These are phyloP conservation scores for Drosophila maculinotata DNA, from an alignment of 2,888 invertebrate species.

Conservation along the genomic window DNA sequence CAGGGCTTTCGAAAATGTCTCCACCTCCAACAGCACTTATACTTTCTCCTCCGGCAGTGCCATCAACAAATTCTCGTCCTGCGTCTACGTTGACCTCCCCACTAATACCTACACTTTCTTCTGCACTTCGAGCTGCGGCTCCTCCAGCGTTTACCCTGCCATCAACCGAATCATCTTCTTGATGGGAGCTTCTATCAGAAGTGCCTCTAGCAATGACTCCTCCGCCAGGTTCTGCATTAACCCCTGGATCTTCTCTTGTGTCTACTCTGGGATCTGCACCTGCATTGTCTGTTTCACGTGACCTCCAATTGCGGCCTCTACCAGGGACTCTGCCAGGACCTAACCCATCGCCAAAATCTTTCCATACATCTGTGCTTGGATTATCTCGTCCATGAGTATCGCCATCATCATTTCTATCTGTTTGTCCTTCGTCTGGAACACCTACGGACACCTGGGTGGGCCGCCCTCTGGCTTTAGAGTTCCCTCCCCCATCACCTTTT, in stretches of 20 bases:
- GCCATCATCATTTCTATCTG: neutral
- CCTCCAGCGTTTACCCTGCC: too few relatives aligned
- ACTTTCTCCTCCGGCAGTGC: too few relatives aligned
- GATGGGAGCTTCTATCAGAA: neutral
- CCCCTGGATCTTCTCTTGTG: neutral
- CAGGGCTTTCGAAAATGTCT: too few relatives aligned
- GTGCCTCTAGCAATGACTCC: neutral
- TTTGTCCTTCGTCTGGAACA: neutral
- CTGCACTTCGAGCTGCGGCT: too few relatives aligned
- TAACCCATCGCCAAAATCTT: neutral
- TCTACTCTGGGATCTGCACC: neutral
- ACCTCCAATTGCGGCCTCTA: too few relatives aligned
- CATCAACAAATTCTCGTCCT: too few relatives aligned
- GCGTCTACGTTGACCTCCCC: too few relatives aligned
- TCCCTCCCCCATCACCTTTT: neutral
- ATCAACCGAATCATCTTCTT: neutral
- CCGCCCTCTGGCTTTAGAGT: too few relatives aligned
- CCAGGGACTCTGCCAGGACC: neutral
- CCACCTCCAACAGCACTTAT: too few relatives aligned
- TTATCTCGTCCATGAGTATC: neutral
- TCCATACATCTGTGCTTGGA: neutral
- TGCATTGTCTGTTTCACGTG: neutral
- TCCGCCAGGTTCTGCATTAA: neutral
- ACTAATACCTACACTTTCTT: too few relatives aligned
- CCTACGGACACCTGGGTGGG: too few relatives aligned